A percentile compares a stretch with the other conserved stretches of the same genome.
Conservation (phyloP, 2,888 invertebrate genomes). For the Prosopocoilus inquinatus region DNA sequence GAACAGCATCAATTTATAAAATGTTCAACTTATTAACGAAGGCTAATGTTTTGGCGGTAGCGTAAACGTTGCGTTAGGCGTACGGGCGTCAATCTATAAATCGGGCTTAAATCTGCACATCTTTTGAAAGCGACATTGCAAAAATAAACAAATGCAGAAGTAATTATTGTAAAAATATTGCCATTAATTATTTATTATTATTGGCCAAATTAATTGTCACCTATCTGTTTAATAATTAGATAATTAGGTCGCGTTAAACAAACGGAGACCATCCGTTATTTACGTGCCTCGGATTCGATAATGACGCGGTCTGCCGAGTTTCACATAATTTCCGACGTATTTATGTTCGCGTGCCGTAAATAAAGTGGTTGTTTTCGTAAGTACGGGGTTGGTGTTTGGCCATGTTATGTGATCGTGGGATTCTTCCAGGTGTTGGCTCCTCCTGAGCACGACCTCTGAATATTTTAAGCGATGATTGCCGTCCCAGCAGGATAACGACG, state of each 20-base stretch:
- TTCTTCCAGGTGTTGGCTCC: conserved; percentile 11
- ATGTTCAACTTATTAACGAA: too few relatives aligned
- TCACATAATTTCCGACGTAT: conserved; percentile 20
- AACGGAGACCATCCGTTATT: conserved; percentile 7
- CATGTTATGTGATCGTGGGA: conserved; percentile 29
- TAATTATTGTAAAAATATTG: too few relatives aligned
- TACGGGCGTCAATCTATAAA: too few relatives aligned
- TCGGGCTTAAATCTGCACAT: too few relatives aligned
- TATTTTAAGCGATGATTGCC: conserved; percentile 21
- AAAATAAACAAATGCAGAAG: too few relatives aligned
- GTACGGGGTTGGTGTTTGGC: conserved; percentile 25
- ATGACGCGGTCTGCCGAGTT: conserved; percentile 9
- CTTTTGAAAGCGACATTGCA: too few relatives aligned
- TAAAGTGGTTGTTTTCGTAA: conserved; percentile 29
- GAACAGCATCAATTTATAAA: too few relatives aligned
- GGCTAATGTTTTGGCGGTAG: too few relatives aligned
- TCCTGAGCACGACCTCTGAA: conserved; percentile 16
- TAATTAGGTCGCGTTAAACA: conserved; percentile 10
- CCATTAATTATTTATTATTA: too few relatives aligned
- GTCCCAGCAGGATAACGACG: conserved; percentile 10
- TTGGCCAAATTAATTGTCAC: too few relatives aligned
- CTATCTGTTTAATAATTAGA: too few relatives aligned
- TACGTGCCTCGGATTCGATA: background rate
- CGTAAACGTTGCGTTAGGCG: too few relatives aligned
- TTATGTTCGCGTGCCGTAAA: conserved; percentile 31